Percentiles rank a stretch among this genome's conserved stretches.
These are phyloP conservation scores for Bradypus variegatus DNA, from an alignment of 2,797 vertebrate species.

Conservation along the genomic window DNA sequence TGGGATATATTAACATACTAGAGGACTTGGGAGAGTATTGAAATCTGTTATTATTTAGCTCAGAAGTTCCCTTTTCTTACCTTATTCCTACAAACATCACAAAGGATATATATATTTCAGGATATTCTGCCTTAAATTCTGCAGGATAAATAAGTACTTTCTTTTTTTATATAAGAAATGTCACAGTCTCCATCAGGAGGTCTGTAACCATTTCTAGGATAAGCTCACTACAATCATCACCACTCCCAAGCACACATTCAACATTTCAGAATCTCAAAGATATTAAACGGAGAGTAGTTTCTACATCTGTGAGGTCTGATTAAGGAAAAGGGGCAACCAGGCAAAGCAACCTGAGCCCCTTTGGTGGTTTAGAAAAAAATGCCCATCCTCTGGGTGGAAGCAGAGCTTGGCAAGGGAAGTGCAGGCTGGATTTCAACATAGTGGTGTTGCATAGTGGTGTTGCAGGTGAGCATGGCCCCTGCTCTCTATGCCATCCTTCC, in stretches of 20 bases:
- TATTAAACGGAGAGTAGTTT: too few species aligned
- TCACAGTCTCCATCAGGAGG: neutral
- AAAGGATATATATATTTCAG: neutral
- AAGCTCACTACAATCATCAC: neutral
- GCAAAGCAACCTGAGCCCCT: neutral
- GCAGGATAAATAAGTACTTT: neutral
- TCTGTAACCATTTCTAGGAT: neutral
- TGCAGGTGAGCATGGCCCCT: too few species aligned
- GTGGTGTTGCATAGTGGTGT: neutral
- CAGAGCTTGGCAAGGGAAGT: neutral
- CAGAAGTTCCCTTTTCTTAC: neutral
- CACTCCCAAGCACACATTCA: neutral
- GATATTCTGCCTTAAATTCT: neutral
- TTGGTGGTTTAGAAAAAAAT: neutral
- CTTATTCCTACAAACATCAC: neutral
- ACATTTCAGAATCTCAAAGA: neutral
- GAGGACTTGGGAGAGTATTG: neutral
- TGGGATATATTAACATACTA: rapidly evolving
- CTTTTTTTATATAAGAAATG: neutral
- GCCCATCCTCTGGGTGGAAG: rapidly evolving
- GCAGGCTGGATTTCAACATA: rapidly evolving
- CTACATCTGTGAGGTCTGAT: neutral
- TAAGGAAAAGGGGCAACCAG: neutral
- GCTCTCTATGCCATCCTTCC: neutral
- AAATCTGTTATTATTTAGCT: neutral